A percentile compares a stretch with the other conserved stretches of the same genome.
These are phyloP conservation scores for Symphodus melops DNA, from an alignment of 2,113 vertebrate species.

Conservation along the genomic window DNA sequence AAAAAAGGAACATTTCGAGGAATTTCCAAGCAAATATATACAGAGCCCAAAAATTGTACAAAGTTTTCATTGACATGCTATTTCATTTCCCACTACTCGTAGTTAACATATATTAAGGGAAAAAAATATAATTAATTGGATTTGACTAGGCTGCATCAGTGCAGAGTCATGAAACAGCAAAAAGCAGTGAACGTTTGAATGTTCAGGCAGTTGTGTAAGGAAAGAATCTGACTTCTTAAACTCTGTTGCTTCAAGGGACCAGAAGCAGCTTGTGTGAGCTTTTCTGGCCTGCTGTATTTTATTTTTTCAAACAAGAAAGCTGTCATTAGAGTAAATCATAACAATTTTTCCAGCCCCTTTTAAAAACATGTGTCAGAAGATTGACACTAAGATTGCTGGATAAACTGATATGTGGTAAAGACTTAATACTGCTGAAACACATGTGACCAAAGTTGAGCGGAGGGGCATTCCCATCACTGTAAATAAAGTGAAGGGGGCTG, in stretches of 20 bases:
- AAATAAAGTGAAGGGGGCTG: constrained; percentile 42
- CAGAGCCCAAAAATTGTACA: constrained; percentile 42
- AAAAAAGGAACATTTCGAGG: background rate
- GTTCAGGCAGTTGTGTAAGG: no score
- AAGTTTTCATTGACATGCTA: constrained; percentile 48
- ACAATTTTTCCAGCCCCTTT: background rate
- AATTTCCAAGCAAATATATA: constrained; percentile 19
- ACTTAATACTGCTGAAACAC: constrained; percentile 9
- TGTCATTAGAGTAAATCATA: background rate
- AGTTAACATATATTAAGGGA: constrained; percentile 2
- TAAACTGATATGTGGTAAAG: constrained; percentile 29
- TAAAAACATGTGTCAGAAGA: constrained; percentile 51
- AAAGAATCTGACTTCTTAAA: no score
- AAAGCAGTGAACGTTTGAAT: no score
- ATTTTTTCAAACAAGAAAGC: no score
- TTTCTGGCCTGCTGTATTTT: no score
- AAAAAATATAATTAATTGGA: constrained; percentile 30
- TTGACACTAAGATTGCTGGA: constrained; percentile 46
- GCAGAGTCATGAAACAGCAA: background rate
- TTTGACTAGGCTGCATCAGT: constrained; percentile 12
- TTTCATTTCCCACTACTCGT: constrained; percentile 8
- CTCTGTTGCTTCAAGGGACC: background rate
- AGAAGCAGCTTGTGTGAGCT: background rate
- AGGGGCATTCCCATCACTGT: constrained; percentile 61
- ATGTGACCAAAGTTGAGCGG: constrained; percentile 14